Evolutionary conservation across 2,797 vertebrate species (phyloP), one percentile per base, ranked within the genome.

Genomic region (Euphonia xanthogaster): DNA sequence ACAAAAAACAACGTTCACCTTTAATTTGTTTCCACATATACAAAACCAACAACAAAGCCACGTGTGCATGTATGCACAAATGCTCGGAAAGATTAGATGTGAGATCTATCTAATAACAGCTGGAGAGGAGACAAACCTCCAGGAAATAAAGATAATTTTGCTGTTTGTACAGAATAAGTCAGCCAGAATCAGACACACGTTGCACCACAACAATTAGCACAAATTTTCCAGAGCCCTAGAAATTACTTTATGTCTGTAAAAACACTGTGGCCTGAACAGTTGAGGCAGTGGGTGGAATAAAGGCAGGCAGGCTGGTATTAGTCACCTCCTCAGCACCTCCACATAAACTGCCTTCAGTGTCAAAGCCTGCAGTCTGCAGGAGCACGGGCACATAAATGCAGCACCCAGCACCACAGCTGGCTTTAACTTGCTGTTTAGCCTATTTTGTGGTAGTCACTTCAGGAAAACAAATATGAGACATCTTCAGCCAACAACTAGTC

Each of bases 271-370:
- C 47, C 17, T 65, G 37, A 61, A 17, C 1, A 6, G 25, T 4
- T 53, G 58, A 63, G 60, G 45, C 37, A 65, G 40, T 6, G 12
- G 33, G 54, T 16, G 53, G 63, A 60, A 18, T 23, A 53, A 51
- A 50, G 31, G 44, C 39, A 68, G 35, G 24, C 40, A 31, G 37
- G 35, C 14, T 7, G 3, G 30, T 6, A 71, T 44, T 10, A 45
- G 45, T 30, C 8, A 57, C 30, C 22, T 54, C 19, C 57, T 51
- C 48, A 65, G 42, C 14, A 14, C 31, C 57, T 50, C 62, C 33
- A 2, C 0, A 6, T 14, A 40, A 68, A 35, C 2, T 39, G 27
- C 11, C n/a, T 67, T 39, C 67, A 4, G 9, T 22, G 13, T 3
- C 53, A 4, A 74, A 35, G 57, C 3, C 40, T 2, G 3, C 20